Base-by-base conservation (phyloP, 2,888 invertebrate genomes). In the Polyommatus icarus region DNA sequence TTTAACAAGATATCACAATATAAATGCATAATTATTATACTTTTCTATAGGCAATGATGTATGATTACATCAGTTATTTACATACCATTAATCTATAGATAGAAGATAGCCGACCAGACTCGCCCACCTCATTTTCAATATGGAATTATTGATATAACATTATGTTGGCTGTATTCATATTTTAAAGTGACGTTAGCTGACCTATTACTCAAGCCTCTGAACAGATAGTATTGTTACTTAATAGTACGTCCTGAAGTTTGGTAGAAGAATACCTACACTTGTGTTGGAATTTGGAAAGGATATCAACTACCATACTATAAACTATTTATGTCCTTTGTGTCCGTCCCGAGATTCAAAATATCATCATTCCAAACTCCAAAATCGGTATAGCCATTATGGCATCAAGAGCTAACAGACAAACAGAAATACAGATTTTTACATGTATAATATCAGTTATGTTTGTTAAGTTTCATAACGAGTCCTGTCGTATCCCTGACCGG, bases 401-500 rank as follows among this genome's bases (percentile, higher is more conserved):
- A 46, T 46, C 46, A 46, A 46, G 12, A 46, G 46, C 46, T 46
- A 10, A 46, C 12, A 46, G 10, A 46, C 40, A 46, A 0, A 12
- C 46, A 46, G 10, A 46, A 46, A 46, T 46, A 46, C 3, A 46
- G 46, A 46, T 12, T 46, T 46, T 46, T 10, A 10, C 46, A 46
- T 3, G 46, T 46, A 3, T 46, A 46, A 46, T 54, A 18, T 54
- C 5, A 54, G 54, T 54, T 50, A 4, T 50, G 67, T 67, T 1
- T 12, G 29, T 29, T 29, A 32, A 61, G 61, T 67, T 67, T 61
- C 24, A 61, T 24, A 20, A 59, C 8, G 20, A 61, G 20, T 61
- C 61, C 61, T 61, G 61, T 61, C 4, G 67, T 32, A 67, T 29
- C 67, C 67, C 67, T 67, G 67, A 67, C 67, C 67, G 15, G 18